These are phyloP conservation scores for Zootoca vivipara DNA, from an alignment of 2,113 vertebrate genomes.

Conservation along the genomic window DNA sequence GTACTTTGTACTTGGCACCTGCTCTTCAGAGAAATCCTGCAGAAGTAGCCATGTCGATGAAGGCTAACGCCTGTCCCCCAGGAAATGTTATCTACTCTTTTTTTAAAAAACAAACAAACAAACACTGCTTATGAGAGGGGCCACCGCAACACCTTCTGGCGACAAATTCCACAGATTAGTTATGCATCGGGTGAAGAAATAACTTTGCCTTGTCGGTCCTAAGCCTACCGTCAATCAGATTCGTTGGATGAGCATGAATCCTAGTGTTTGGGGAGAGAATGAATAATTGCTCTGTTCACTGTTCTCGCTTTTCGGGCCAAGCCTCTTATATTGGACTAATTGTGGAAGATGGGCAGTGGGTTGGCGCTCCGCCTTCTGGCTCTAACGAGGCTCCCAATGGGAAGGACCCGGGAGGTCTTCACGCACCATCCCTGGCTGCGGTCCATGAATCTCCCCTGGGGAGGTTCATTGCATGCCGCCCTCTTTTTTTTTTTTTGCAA, in stretches of 20 bases:
- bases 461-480: not conserved
- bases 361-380: not conserved
- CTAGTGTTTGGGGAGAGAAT: not conserved
- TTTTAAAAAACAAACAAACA: not conserved
- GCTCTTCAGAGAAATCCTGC: not conserved
- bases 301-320: not conserved
- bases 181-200: not conserved
- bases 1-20: not conserved
- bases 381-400: not conserved
- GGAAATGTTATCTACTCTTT: not conserved
- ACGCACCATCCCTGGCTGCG: not conserved
- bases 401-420: not conserved
- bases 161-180: not conserved
- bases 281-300: constrained; percentile 10
- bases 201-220: not conserved
- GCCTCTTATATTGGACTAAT: constrained; percentile 8
- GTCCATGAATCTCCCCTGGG: not conserved
- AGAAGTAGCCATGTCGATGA: not conserved
- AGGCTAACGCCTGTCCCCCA: not conserved
- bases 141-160: not conserved
- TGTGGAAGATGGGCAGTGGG: not conserved
- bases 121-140: not conserved
- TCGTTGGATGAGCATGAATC: not conserved
- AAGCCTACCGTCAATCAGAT: constrained; percentile 3
- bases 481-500: not conserved